phyloP scores from a whole-genome alignment of 1,140 invertebrate species.

The Zeugodacus cucurbitae region DNA sequence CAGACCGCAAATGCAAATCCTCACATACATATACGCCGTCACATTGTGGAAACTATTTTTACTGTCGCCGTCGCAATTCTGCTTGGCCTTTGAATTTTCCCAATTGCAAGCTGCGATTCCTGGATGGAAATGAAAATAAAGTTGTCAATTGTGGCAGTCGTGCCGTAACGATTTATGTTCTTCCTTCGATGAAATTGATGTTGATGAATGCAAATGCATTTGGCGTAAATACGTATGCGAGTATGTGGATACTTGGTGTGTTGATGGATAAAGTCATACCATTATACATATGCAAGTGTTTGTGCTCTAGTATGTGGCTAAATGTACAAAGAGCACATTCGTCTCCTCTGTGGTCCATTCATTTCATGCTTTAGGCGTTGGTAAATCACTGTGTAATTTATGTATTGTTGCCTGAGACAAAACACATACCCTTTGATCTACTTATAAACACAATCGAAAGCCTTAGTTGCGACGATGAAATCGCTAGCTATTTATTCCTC shows the following conservation, averaged over 20 bases:
- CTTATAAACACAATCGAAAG: no score
- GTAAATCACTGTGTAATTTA: constrained; percentile 39
- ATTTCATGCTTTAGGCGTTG: constrained; percentile 3
- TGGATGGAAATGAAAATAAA: constrained; percentile 13
- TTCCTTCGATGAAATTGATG: constrained; percentile 37
- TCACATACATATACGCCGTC: not conserved
- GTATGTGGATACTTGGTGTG: not conserved
- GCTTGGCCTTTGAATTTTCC: not conserved
- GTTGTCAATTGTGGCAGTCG: constrained; percentile 35
- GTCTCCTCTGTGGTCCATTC: not conserved
- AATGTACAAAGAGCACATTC: not conserved
- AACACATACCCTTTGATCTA: no score
- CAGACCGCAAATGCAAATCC: not conserved
- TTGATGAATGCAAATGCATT: constrained; percentile 28
- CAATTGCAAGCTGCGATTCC: not conserved
- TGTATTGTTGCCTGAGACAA: constrained; percentile 8
- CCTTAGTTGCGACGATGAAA: no score
- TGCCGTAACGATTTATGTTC: constrained; percentile 15
- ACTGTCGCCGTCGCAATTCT: not conserved
- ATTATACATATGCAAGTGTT: not conserved
- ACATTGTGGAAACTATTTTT: not conserved
- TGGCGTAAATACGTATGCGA: not conserved
- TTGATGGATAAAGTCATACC: not conserved
- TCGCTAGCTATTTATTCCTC: not conserved
- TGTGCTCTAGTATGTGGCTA: not conserved